phyloP scores from a whole-genome alignment of 2,113 vertebrate species.

The Boleophthalmus pectinirostris region DNA sequence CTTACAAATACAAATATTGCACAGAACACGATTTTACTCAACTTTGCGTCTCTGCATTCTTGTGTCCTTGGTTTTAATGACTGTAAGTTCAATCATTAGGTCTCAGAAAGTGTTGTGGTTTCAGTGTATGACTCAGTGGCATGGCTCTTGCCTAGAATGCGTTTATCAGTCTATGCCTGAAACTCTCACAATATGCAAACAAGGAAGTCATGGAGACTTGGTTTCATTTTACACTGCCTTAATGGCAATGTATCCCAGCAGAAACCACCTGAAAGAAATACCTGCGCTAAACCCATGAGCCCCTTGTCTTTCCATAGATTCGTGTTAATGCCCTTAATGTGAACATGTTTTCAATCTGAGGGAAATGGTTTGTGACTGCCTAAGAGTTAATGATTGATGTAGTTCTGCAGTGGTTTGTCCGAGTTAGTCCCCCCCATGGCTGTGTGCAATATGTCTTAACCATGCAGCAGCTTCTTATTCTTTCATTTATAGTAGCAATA shows the following conservation, averaged over 20 bases:
- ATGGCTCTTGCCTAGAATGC: background rate
- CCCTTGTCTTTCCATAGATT: background rate
- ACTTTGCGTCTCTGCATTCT: background rate
- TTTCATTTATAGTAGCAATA: background rate
- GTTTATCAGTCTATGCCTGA: slow-evolving; percentile 31
- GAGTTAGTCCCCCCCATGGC: too few species aligned
- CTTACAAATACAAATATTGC: background rate
- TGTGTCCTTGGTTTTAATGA: background rate
- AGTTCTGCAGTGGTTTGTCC: background rate
- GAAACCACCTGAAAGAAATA: background rate
- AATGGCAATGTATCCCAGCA: slow-evolving; percentile 12
- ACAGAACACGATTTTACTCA: background rate
- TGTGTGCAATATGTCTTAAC: background rate
- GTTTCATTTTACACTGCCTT: slow-evolving; percentile 42
- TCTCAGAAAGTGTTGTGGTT: background rate
- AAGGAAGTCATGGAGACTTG: slow-evolving; percentile 20
- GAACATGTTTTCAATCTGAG: background rate
- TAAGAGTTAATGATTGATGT: slow-evolving; percentile 28
- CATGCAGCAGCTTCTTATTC: too few species aligned
- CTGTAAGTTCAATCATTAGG: background rate
- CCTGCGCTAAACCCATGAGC: background rate
- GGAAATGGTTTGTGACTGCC: background rate
- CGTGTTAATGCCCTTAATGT: background rate
- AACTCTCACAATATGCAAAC: slow-evolving; percentile 54
- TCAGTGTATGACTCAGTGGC: slow-evolving; percentile 5